phyloP scores from a whole-genome alignment of 2,888 invertebrate genomes.

The Drosophila maculinotata region DNA sequence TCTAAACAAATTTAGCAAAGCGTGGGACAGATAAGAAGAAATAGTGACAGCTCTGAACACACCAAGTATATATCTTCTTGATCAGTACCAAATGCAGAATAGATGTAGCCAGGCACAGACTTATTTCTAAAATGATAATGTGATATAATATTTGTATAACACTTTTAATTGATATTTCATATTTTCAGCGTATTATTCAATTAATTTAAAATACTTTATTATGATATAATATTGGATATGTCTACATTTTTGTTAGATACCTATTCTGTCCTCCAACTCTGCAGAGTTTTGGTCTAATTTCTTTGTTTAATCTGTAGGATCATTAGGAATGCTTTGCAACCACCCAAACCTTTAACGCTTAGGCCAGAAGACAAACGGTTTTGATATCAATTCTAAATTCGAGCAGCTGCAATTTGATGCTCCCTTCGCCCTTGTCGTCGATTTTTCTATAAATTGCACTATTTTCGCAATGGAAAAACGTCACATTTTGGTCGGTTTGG shows the following conservation, averaged over 20 bases:
- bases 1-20: too few relatives aligned
- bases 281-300: neutral
- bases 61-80: too few relatives aligned
- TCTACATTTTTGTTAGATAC: neutral
- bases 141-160: too few relatives aligned
- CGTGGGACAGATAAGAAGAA: too few relatives aligned
- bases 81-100: too few relatives aligned
- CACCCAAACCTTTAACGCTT: slow-evolving; percentile 30
- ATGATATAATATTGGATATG: neutral
- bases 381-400: slow-evolving; percentile 57
- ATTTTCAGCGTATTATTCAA: too few relatives aligned
- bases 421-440: slow-evolving; percentile 20
- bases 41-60: too few relatives aligned
- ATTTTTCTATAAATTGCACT: slow-evolving; percentile 67
- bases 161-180: too few relatives aligned
- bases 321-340: slow-evolving; percentile 41
- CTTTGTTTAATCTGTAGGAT: slow-evolving; percentile 17
- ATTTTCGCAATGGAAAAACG: slow-evolving; percentile 72
- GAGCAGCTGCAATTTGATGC: slow-evolving; percentile 69
- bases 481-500: slow-evolving; percentile 73
- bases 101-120: too few relatives aligned
- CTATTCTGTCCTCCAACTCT: neutral
- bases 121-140: too few relatives aligned
- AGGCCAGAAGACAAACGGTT: slow-evolving; percentile 47
- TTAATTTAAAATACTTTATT: neutral